These are phyloP conservation scores for Pteromalus puparum DNA, from an alignment of 1,140 invertebrate species.

Conservation along the genomic window DNA sequence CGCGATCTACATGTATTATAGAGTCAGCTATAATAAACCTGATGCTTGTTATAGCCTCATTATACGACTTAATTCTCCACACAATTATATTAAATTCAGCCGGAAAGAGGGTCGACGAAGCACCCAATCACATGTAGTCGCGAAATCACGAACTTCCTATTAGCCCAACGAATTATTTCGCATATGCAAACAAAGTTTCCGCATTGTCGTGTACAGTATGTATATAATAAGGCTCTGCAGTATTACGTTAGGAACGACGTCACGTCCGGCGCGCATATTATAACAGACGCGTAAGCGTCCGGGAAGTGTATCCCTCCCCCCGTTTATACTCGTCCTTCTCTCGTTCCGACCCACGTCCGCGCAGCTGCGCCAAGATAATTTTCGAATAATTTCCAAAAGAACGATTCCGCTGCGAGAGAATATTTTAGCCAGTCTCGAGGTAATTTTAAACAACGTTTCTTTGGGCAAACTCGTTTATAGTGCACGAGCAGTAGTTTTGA, in stretches of 20 bases:
- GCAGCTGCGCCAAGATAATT: background rate
- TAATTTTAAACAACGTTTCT: no score
- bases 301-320: background rate
- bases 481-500: no score
- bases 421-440: no score
- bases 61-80: background rate
- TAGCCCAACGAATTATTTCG: background rate
- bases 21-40: background rate
- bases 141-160: background rate
- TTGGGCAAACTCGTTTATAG: no score
- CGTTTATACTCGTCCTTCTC: background rate
- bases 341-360: background rate
- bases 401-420: no score
- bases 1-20: no score
- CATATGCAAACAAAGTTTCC: conserved; percentile 32
- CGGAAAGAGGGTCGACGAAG: no score
- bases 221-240: conserved; percentile 1
- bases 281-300: background rate
- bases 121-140: no score
- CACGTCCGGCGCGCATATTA: conserved; percentile 31
- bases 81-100: no score
- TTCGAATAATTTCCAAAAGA: background rate
- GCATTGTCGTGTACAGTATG: conserved; percentile 20
- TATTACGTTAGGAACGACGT: conserved; percentile 17
- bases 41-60: background rate